Evolutionary conservation across 2,888 invertebrate genomes (phyloP), one percentile per base, ranked within the genome.

Genomic region (Glaucopsyche alexis): DNA sequence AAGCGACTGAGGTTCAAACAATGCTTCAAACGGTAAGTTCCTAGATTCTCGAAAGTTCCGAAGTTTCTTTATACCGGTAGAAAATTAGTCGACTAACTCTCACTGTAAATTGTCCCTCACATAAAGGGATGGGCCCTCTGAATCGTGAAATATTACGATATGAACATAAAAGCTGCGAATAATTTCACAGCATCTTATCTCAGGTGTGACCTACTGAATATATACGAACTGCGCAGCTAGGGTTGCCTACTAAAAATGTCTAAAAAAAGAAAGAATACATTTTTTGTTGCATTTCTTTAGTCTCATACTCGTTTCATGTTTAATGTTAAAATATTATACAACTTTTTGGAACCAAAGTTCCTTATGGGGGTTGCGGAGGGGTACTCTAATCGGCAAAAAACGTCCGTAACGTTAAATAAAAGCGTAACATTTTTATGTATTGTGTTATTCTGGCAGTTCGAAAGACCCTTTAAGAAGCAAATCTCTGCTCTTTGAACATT

Each of bases 31-130:
- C 29, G 69, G 69, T 69, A 67, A 66, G 50, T 66, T 29, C 16
- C 42, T 40, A 13, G 71, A 14, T 64, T 13, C 47, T 49, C 38
- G 49, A 65, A 64, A 72, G 65, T 72, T 52, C 52, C 66, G n/a
- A 66, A 72, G 66, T 42, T 49, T 49, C 50, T 72, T 72, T 72
- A 50, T 66, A 49, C 40, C 16, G 38, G 66, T 50, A 42, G 13
- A 50, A 72, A 66, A 66, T 72, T 66, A 50, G 66, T 40, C 19
- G 47, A 69, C 49, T 49, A 88, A 89, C 86, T 90, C 87, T 78
- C 78, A 78, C 84, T 84, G 91, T 91, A 91, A 91, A 91, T 91
- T 84, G 81, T 82, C 87, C 88, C 88, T 88, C 84, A 87, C 89
- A 89, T 90, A 88, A 89, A 86, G 84, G 84, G 84, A 83, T 84